These are phyloP conservation scores for Leptinotarsa tumamoca DNA, from an alignment of 2,888 invertebrate genomes.

Conservation along the genomic window DNA sequence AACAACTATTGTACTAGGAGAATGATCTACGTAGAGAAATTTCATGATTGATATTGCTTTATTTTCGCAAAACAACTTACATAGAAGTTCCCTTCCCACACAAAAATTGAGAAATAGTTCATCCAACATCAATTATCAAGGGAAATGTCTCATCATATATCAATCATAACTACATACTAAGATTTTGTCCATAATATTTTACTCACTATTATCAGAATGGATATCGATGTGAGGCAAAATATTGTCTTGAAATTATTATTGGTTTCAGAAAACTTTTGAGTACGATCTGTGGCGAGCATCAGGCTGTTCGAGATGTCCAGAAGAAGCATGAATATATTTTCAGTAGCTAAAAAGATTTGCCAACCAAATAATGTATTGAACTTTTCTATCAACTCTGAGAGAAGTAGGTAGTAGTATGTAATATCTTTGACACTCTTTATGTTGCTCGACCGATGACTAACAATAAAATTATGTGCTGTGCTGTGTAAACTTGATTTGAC, in stretches of 20 bases:
- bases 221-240: slow-evolving; percentile 32
- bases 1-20: no score
- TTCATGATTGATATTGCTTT: no score
- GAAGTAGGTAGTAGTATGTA: slow-evolving; percentile 40
- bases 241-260: slow-evolving; percentile 37
- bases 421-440: slow-evolving; percentile 42
- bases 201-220: slow-evolving; percentile 40
- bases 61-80: no score
- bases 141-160: no score
- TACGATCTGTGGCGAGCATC: slow-evolving; percentile 36
- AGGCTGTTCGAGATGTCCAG: slow-evolving; percentile 38
- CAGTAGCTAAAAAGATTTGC: slow-evolving; percentile 43
- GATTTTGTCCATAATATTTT: not conserved
- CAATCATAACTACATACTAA: no score
- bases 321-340: slow-evolving; percentile 34
- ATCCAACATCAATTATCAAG: no score
- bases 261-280: slow-evolving; percentile 28
- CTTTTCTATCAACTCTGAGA: slow-evolving; percentile 44
- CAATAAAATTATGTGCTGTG: slow-evolving; percentile 37
- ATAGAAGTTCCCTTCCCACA: no score
- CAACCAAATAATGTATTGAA: slow-evolving; percentile 45
- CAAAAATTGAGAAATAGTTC: no score
- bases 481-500: slow-evolving; percentile 40
- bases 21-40: no score
- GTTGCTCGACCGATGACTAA: slow-evolving; percentile 34